These are phyloP conservation scores for Chironomus riparius DNA, from an alignment of 2,888 invertebrate genomes.

Conservation along the genomic window DNA sequence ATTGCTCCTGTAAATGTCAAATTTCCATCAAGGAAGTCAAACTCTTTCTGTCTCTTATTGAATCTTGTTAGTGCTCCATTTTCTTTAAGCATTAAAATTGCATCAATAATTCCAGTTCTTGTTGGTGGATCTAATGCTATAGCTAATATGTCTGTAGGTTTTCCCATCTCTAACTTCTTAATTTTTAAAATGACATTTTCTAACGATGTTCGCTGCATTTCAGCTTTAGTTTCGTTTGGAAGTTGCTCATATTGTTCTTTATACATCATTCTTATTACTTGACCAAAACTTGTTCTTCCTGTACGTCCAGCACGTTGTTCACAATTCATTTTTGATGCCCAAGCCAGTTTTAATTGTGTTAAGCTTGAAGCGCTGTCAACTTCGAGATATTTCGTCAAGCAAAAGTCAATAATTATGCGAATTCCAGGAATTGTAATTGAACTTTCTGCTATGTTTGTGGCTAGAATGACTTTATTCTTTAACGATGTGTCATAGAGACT, in stretches of 20 bases:
- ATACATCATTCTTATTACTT: constrained; percentile 74
- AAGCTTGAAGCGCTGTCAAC: constrained; percentile 65
- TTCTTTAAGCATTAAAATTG: constrained; percentile 76
- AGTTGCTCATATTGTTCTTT: constrained; percentile 46
- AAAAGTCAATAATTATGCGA: constrained; percentile 86
- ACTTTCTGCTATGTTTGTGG: constrained; percentile 89
- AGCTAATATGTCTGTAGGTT: constrained; percentile 67
- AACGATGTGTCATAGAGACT: constrained; percentile 40
- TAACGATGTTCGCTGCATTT: constrained; percentile 72
- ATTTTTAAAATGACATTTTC: constrained; percentile 69
- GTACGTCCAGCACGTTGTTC: constrained; percentile 84
- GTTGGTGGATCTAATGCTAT: constrained; percentile 82
- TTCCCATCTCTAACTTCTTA: constrained; percentile 75
- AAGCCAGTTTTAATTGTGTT: constrained; percentile 58
- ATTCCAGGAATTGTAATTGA: constrained; percentile 85
- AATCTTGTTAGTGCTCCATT: constrained; percentile 66
- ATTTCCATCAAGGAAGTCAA: constrained; percentile 34
- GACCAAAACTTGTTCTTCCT: constrained; percentile 75
- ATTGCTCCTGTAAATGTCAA: constrained; percentile 57
- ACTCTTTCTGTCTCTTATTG: constrained; percentile 34
- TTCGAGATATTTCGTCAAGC: constrained; percentile 73
- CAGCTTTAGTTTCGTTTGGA: constrained; percentile 53
- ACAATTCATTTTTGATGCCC: constrained; percentile 87
- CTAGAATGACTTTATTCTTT: constrained; percentile 63
- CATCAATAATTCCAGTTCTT: constrained; percentile 67